Conservation (phyloP, 2,797 vertebrate species). For the Micropoecilia bifurca region DNA sequence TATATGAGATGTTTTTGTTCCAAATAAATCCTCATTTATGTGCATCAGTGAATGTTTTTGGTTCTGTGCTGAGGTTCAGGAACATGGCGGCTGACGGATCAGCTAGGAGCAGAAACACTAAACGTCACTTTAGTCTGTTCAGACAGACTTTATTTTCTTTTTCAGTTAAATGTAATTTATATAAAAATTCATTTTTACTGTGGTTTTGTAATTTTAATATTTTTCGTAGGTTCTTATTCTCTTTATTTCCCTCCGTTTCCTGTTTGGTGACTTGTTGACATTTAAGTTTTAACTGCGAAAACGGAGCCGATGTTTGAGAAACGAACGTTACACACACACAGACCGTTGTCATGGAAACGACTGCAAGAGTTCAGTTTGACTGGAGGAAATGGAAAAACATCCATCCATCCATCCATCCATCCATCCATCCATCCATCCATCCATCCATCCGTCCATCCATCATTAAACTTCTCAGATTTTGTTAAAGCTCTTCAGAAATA, state of each 20-base stretch:
- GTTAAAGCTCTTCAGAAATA: not conserved
- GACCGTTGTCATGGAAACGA: not conserved
- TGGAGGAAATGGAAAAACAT: not conserved
- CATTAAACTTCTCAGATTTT: not conserved
- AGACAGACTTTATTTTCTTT: not conserved
- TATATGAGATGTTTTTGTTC: not conserved
- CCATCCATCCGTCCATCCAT: not conserved
- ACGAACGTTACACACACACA: not conserved
- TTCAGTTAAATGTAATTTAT: not conserved
- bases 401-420: not conserved
- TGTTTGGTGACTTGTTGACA: too few relatives aligned
- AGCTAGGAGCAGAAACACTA: slow-evolving; percentile 7
- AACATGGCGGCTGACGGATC: slow-evolving; percentile 24
- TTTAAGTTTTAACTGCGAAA: not conserved
- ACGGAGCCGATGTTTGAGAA: not conserved
- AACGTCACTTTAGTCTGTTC: not conserved
- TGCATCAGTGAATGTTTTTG: too few relatives aligned
- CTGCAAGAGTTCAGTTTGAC: not conserved
- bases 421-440: not conserved
- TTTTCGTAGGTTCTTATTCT: not conserved
- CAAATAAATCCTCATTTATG: not conserved
- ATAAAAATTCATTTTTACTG: not conserved
- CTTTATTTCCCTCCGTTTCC: not conserved
- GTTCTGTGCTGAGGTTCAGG: slow-evolving; percentile 3
- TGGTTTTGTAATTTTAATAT: too few relatives aligned